A percentile compares a stretch with the other conserved stretches of the same genome.
phyloP scores from a whole-genome alignment of 2,113 vertebrate genomes.

The Nettapus auritus region DNA sequence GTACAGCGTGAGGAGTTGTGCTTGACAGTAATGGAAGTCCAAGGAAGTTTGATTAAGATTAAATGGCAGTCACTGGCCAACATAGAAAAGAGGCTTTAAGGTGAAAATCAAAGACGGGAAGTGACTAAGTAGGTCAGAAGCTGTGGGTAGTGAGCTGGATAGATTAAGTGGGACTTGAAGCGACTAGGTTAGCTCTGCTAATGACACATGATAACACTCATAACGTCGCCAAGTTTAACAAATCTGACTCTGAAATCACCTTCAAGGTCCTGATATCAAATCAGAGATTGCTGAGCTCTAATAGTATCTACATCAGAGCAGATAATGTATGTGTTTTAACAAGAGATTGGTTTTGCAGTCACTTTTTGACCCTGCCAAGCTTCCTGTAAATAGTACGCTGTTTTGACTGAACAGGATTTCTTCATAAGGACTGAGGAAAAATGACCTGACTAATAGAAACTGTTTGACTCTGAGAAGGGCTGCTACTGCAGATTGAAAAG shows the following conservation, averaged over 20 bases:
- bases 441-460: neutral
- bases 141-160: neutral
- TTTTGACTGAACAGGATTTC: conserved; percentile 33
- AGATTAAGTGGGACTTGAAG: conserved; percentile 35
- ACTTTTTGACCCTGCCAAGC: conserved; percentile 46
- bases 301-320: conserved; percentile 5
- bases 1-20: neutral
- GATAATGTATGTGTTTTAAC: conserved; percentile 8
- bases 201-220: conserved; percentile 25
- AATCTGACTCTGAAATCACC: conserved; percentile 53
- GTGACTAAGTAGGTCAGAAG: conserved; percentile 48
- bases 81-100: neutral
- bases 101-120: conserved; percentile 55
- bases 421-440: conserved; percentile 35
- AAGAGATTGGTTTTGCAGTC: neutral
- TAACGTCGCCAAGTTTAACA: conserved; percentile 18
- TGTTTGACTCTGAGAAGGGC: neutral
- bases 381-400: conserved; percentile 15
- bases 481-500: neutral
- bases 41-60: conserved; percentile 61
- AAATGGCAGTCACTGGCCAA: conserved; percentile 27
- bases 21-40: neutral
- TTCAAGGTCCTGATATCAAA: conserved; percentile 31
- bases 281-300: neutral
- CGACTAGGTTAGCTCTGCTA: conserved; percentile 21